Base-by-base conservation (phyloP, 2,113 vertebrate genomes). In the Oreotragus oreotragus region DNA sequence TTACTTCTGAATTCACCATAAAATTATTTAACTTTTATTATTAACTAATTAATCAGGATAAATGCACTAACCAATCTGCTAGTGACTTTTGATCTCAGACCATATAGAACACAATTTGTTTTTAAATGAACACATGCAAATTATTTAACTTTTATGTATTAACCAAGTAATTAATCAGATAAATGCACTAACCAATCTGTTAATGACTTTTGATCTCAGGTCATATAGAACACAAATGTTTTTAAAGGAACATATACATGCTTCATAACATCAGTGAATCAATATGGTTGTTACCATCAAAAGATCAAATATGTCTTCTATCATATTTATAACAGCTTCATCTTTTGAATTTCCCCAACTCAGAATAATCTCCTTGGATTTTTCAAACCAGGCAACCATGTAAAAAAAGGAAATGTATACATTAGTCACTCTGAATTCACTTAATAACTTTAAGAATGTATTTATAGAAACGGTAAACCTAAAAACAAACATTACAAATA, bases 311-410 rank as follows among this genome's bases (percentile, higher is more conserved):
- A 99, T 99, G 96, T 99, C 99, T 98, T 99, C 99, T 89, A 99
- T 98, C 73, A 99, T 96, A 94, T 80, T 99, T 85, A 98, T 93
- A 97, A 99, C 87, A 14, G 93, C 96, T 95, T 99, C 99, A 96
- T 99, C 98, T 98, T 98, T 99, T 79, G 98, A 97, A 58, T 96
- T 97, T 98, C 99, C 99, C 98, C 96, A 70, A 87, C 98, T 97
- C 96, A 99, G 93, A 98, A 99, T 99, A 97, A 99, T 98, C n/a
- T 97, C 98, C 98, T 98, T 99, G 89, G 99, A 98, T 98, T 99
- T 99, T 98, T 99, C 99, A 99, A 99, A 99, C 99, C 99, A 99
- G 97, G 98, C 97, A 88, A 99, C 98, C 99, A 99, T 99, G 99
- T 99, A 99, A 98, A 99, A 92, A 92, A 97, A 93, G 98, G 14